Base-by-base conservation (phyloP, 1,140 invertebrate genomes). In the Drosophila mauritiana region DNA sequence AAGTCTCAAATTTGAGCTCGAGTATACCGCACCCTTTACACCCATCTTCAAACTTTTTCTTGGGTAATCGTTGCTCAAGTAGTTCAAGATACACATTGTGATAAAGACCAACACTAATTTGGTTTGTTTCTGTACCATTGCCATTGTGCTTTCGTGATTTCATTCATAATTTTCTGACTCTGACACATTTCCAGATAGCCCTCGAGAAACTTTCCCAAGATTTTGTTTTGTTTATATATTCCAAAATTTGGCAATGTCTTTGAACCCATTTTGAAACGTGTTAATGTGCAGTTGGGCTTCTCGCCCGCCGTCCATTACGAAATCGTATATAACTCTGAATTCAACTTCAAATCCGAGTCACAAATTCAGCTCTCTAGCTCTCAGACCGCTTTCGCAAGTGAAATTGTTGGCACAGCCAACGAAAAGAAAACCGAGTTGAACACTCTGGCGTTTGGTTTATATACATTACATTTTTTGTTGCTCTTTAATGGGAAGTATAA, bases 251-350 rank as follows among this genome's bases (percentile, higher is more conserved):
- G 74, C 80, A 68, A 83, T 83, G 77, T 83, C 56, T 59, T 68
- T 82, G 73, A 73, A 82, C 73, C 53, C 78, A 78, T 82, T 82
- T 78, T 37, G 79, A 78, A 74, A 80, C 67, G 81, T 85, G 81
- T 85, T 84, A 80, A 84, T 84, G 80, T 76, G 76, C 73, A 70
- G 61, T 77, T 54, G 48, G 43, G 74, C 74, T 82, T 68, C 61
- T 80, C 42, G 25, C 53, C 52, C 58, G 76, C 49, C 61, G 45
- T 45, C 61, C 48, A 73, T 82, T 82, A 83, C 80, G 68, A 82
- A 65, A 82, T 48, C 43, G 48, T 56, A 36, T 7, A 39, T 17
- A 64, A 56, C 72, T 57, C 51, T 15, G 51, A 77, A 70, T 59
- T 67, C 56, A 43, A 56, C 75, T 78, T 83, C 49, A 78, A 78